Percentiles rank a stretch among this genome's conserved stretches.
phyloP scores from a whole-genome alignment of 1,140 invertebrate species.

The Heliconius melpomene region DNA sequence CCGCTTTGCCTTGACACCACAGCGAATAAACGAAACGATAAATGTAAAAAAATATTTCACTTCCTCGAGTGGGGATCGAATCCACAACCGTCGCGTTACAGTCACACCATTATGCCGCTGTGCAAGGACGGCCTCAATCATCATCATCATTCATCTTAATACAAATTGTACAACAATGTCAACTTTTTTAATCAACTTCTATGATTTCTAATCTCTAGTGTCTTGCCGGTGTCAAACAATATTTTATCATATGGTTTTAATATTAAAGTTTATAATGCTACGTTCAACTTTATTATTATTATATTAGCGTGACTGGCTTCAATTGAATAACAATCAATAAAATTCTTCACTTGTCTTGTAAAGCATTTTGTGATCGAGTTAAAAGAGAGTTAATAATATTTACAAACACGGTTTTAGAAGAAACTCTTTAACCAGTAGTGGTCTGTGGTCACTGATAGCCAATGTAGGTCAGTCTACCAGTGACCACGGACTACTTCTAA shows the following conservation, averaged over 20 bases:
- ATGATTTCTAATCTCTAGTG: background rate
- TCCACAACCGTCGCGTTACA: too few relatives aligned
- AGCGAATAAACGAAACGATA: too few relatives aligned
- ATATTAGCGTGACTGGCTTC: constrained; percentile 22
- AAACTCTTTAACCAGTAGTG: too few relatives aligned
- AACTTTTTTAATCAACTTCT: background rate
- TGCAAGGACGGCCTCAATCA: too few relatives aligned
- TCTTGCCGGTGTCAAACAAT: background rate
- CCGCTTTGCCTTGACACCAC: too few relatives aligned
- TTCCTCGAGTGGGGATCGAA: too few relatives aligned
- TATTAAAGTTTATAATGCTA: background rate
- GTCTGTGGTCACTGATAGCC: too few relatives aligned
- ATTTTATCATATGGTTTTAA: background rate
- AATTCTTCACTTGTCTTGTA: constrained; percentile 17
- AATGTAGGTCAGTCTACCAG: too few relatives aligned
- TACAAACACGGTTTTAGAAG: background rate
- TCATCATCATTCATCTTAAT: background rate
- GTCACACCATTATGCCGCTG: too few relatives aligned
- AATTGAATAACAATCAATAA: constrained; percentile 29
- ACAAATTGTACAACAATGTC: background rate
- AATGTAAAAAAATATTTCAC: too few relatives aligned
- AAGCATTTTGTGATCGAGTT: background rate
- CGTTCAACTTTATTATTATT: background rate
- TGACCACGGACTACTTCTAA: too few relatives aligned
- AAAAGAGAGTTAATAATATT: background rate